Evolutionary conservation across 2,113 vertebrate genomes (phyloP).

Genomic region (Bufo bufo): DNA sequence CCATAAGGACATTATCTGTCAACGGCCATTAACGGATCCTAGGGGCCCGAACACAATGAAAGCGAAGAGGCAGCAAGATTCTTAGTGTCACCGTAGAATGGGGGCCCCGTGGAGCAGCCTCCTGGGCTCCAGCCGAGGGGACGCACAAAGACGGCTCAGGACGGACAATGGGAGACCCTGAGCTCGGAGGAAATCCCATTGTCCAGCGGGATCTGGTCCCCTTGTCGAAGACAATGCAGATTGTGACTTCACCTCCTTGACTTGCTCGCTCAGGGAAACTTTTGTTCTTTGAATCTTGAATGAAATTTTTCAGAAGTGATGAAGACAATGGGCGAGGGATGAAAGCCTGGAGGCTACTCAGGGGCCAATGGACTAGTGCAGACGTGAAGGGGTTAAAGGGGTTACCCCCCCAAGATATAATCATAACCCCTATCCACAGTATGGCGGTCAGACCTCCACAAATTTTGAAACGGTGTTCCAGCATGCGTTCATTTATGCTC

Average conservation of each 20-base stretch:
- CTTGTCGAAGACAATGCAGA: neutral
- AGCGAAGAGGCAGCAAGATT: neutral
- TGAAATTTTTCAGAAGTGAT: neutral
- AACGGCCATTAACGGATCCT: neutral
- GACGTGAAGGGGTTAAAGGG: neutral
- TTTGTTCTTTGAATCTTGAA: neutral
- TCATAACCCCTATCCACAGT: neutral
- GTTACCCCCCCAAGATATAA: no score
- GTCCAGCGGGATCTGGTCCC: neutral
- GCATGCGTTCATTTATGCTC: neutral
- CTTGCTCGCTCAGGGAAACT: neutral
- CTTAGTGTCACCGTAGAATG: neutral
- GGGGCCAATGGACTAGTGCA: neutral
- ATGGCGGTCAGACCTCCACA: no score
- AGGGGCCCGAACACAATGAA: neutral
- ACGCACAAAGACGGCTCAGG: neutral
- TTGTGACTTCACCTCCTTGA: neutral
- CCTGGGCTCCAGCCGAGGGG: neutral
- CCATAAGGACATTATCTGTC: neutral
- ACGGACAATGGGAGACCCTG: slow-evolving; percentile 9
- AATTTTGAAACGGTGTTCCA: no score
- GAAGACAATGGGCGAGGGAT: neutral
- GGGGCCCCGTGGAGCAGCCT: neutral
- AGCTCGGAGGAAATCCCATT: slow-evolving; percentile 3
- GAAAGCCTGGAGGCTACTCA: neutral